phyloP scores from a whole-genome alignment of 92 coral and sea anemone species.

The Phenganax marumi region DNA sequence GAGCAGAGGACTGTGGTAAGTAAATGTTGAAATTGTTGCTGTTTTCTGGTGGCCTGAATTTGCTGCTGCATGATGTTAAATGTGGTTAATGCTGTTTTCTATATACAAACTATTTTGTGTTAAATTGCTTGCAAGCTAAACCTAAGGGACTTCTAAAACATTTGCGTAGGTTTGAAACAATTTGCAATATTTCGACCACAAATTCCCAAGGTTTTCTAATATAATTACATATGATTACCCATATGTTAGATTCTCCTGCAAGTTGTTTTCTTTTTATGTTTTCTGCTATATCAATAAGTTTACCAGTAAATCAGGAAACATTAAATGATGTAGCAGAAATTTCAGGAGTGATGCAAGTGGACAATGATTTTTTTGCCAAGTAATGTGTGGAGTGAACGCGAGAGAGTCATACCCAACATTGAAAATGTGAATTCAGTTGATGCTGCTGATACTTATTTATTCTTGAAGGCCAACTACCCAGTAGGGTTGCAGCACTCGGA shows the following conservation, averaged over 20 bases:
- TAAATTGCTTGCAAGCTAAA: no score
- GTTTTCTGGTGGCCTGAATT: neutral
- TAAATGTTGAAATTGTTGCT: neutral
- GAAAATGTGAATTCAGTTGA: constrained; percentile 58
- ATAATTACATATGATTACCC: neutral
- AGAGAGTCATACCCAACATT: constrained; percentile 57
- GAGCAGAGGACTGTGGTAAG: constrained; percentile 58
- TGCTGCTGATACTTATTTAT: constrained; percentile 61
- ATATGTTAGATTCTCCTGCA: neutral
- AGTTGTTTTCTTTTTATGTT: neutral
- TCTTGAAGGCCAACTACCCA: constrained; percentile 53
- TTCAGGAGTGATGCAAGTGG: constrained; percentile 6
- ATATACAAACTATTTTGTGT: neutral
- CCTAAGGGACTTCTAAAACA: no score
- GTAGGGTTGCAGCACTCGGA: no score
- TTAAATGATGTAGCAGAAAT: constrained; percentile 2
- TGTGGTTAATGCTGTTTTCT: neutral
- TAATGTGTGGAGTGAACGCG: constrained; percentile 55
- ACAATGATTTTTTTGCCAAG: constrained; percentile 30
- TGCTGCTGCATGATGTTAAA: neutral
- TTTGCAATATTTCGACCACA: no score
- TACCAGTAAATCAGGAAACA: neutral
- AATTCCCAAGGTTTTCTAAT: neutral
- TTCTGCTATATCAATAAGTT: neutral
- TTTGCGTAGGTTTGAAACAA: no score